Evolutionary conservation across 1,140 invertebrate genomes (phyloP).

Genomic region (Pogonognathellus flavescens): DNA sequence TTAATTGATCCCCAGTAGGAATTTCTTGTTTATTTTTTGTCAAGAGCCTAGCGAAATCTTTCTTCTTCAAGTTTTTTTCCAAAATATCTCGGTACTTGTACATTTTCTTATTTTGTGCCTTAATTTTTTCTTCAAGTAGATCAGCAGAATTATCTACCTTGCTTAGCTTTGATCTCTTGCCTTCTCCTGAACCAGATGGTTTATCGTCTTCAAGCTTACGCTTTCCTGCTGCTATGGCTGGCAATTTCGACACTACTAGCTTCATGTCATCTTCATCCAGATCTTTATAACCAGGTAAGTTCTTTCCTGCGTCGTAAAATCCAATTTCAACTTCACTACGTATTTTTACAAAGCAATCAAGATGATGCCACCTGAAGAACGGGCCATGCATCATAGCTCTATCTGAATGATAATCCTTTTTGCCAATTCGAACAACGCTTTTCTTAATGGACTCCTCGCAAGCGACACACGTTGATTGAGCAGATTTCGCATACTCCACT

Average conservation of each 20-base stretch:
- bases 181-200: constrained; percentile 71
- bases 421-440: constrained; percentile 84
- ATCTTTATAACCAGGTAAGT: constrained; percentile 80
- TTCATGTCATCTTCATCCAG: constrained; percentile 83
- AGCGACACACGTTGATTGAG: constrained; percentile 82
- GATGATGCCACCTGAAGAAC: constrained; percentile 86
- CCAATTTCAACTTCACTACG: constrained; percentile 80
- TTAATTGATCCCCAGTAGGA: constrained; percentile 76
- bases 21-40: constrained; percentile 81
- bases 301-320: constrained; percentile 80
- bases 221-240: constrained; percentile 68
- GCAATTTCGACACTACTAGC: constrained; percentile 75
- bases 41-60: constrained; percentile 77
- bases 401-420: constrained; percentile 88
- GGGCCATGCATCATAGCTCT: constrained; percentile 84
- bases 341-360: constrained; percentile 91
- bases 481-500: constrained; percentile 92
- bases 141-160: constrained; percentile 67
- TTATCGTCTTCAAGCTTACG: constrained; percentile 70
- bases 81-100: constrained; percentile 80
- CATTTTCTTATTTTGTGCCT: constrained; percentile 84
- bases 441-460: constrained; percentile 91
- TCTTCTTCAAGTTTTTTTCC: constrained; percentile 70
- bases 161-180: constrained; percentile 77
- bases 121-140: constrained; percentile 75